Evolutionary conservation across 2,797 vertebrate genomes (phyloP), one percentile per base, ranked within the genome.

Genomic region (Petrocephalus sullivani): DNA sequence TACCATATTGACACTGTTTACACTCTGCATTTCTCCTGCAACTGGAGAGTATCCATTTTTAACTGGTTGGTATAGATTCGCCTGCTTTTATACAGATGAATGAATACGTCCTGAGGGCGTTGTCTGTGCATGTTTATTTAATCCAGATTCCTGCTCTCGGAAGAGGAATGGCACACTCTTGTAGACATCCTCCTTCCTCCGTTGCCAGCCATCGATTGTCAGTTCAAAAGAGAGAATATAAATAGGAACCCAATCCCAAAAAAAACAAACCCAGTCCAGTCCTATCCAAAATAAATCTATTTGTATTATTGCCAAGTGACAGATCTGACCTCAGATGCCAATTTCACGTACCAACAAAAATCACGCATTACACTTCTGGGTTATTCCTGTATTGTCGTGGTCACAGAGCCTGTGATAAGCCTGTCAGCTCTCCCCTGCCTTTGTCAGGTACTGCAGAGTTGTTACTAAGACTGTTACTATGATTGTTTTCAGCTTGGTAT

Each of bases 241-340:
- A 84, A 84, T 53, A 53, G 81, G 81, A 53, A 54, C 51, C n/a
- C 21, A 9, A 54, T 53, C 81, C 81, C 12, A 51, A 84, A 84
- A 28, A 61, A 61, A 61, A 61, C 12, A 83, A 84, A 54, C 14
- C 58, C n/a, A 49, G 19, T 81, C 37, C 19, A 21, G 75, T 49
- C 41, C 41, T 81, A 81, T 46, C 75, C 75, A 81, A 81, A 41
- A 81, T 81, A 81, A n/a, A 49, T 81, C 37, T 81, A 49, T 81
- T 81, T 46, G 41, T 49, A 49, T 81, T 81, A 81, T 81, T 81
- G 37, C 75, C 37, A 81, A 81, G 75, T 81, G 75, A 81, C 75
- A 81, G 75, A 81, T 81, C 41, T 49, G 41, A 46, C 75, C 75
- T 49, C 75, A 10, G 75, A 46, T 81, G 75, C 75, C 75, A 81